Percentiles rank a stretch among this genome's conserved stretches.
Conservation (phyloP, 2,113 vertebrate species). For the Solea senegalensis region DNA sequence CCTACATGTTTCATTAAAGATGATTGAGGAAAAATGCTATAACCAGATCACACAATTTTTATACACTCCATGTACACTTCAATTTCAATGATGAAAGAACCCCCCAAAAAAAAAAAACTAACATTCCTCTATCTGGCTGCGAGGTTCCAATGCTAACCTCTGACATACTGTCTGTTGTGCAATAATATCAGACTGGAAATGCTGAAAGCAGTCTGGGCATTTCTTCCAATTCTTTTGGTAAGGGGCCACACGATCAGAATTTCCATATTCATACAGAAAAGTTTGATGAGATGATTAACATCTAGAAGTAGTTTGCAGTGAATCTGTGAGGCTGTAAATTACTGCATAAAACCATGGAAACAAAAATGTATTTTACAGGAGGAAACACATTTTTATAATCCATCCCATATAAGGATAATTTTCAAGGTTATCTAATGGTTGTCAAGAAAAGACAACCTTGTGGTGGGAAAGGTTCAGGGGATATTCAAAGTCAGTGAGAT, state of each 20-base stretch:
- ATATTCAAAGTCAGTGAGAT: neutral
- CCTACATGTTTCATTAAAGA: neutral
- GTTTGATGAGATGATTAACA: neutral
- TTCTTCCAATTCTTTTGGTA: neutral
- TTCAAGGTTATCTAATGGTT: too few species aligned
- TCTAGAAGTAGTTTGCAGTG: neutral
- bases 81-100: neutral
- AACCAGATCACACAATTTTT: neutral
- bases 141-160: neutral
- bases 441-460: too few species aligned
- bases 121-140: neutral
- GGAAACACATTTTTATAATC: too few species aligned
- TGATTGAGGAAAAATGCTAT: too few species aligned
- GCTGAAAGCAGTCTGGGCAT: neutral
- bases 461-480: neutral
- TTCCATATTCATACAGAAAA: conserved; percentile 5
- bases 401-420: too few species aligned
- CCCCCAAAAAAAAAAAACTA: neutral
- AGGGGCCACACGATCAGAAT: neutral
- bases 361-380: too few species aligned
- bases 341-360: too few species aligned
- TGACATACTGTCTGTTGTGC: conserved; percentile 2
- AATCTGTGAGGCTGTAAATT: neutral
- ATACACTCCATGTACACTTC: too few species aligned
- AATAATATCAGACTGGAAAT: neutral